Evolutionary conservation across 2,888 invertebrate species (phyloP), one percentile per base, ranked within the genome.

Genomic region (Eupithecia abbreviata): DNA sequence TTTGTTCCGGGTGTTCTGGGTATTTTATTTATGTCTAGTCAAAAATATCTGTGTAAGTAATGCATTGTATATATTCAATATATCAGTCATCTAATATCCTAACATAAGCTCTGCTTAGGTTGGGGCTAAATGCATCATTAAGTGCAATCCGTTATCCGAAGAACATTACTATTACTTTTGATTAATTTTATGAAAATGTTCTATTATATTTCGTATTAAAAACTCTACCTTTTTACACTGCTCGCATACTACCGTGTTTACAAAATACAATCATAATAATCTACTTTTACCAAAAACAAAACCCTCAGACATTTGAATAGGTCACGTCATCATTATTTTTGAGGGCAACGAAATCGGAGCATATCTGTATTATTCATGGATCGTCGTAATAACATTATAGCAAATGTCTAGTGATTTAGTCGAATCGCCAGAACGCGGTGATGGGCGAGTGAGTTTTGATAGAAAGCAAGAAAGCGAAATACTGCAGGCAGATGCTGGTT

Each of bases 301-400:
- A 55, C 18, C n/a, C 69, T 12, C 18, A 7, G 43, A 72, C 18
- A 72, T 75, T 79, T 51, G 76, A 55, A 78, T 76, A 71, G 49
- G 73, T 71, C 72, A 77, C 78, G 75, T 77, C 71, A 79, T 47
- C 62, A 41, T 73, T 72, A 74, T 79, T 79, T 80, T 76, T 73
- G 72, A 58, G 96, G 96, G 82, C 79, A 77, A 79, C 81, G 73
- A 80, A 82, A 81, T 76, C 70, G 68, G 70, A 18, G 79, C 30
- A 30, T 30, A 30, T 30, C 30, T 30, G 30, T 80, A 84, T 83
- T 85, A 84, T 85, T 84, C 83, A 84, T 77, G 79, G 81, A 74
- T 69, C 72, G 71, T 68, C 71, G 80, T 76, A 73, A 75, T 72
- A 80, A 76, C 73, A 80, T 84, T 84, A 73, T 75, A 71, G 73